These are phyloP conservation scores for Megaceryle maxima DNA, from an alignment of 2,113 vertebrate genomes.

Conservation along the genomic window DNA sequence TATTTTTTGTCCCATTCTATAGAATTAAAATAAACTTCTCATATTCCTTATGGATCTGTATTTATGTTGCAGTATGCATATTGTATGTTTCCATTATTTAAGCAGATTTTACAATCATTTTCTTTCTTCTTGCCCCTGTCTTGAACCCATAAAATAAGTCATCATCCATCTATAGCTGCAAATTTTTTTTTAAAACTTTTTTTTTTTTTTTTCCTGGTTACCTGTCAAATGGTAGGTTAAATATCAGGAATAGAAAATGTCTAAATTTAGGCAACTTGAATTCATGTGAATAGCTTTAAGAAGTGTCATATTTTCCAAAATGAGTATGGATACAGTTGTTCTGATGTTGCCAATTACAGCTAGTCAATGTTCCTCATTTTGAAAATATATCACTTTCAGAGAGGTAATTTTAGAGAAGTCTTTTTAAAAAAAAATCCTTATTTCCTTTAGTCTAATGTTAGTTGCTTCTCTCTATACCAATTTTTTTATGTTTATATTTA, in stretches of 20 bases:
- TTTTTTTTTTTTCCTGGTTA: not conserved
- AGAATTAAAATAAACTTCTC: not conserved
- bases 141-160: not conserved
- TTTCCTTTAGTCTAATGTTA: not conserved
- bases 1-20: not conserved
- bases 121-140: not conserved
- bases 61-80: not conserved
- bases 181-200: not conserved
- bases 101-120: not conserved
- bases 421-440: not conserved
- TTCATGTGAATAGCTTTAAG: not conserved
- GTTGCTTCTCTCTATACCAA: not conserved
- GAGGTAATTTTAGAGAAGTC: not conserved
- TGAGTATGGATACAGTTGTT: not conserved
- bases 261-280: not conserved
- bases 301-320: not conserved
- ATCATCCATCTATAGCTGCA: not conserved
- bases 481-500: not conserved
- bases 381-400: not conserved
- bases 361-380: not conserved
- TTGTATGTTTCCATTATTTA: not conserved
- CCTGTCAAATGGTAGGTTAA: not conserved
- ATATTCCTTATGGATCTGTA: not conserved
- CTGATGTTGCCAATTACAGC: not conserved
- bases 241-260: not conserved